A percentile compares a stretch with the other conserved stretches of the same genome.
Evolutionary conservation across 2,888 invertebrate genomes (phyloP).

Genomic region (Phortica magna): DNA sequence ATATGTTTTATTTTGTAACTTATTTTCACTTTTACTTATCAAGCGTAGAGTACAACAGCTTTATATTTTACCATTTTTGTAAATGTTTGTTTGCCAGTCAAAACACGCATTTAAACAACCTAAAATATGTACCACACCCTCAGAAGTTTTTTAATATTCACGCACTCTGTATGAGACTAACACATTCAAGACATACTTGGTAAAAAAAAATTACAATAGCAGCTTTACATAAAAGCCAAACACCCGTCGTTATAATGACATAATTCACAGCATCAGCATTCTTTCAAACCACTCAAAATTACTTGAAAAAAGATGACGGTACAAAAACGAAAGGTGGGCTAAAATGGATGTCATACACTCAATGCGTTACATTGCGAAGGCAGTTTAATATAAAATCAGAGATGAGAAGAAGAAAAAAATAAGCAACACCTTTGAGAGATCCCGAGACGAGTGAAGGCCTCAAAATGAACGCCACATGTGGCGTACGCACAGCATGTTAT

Average conservation of each 20-base stretch:
- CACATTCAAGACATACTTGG: too few species aligned
- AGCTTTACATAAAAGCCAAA: neutral
- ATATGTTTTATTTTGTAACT: too few species aligned
- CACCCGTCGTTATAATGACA: conserved; percentile 11
- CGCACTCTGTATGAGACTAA: too few species aligned
- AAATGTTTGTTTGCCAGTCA: too few species aligned
- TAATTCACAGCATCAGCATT: conserved; percentile 28
- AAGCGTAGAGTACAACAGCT: too few species aligned
- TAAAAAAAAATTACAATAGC: too few species aligned
- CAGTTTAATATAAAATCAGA: neutral
- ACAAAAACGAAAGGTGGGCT: neutral
- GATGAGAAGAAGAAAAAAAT: neutral
- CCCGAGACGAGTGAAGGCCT: neutral
- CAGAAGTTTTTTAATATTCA: too few species aligned
- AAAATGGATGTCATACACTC: neutral
- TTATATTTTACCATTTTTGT: too few species aligned
- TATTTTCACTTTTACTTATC: too few species aligned
- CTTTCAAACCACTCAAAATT: conserved; percentile 9
- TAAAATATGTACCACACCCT: too few species aligned
- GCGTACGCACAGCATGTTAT: conserved; percentile 3
- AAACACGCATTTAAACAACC: too few species aligned
- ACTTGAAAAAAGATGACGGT: neutral
- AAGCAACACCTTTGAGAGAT: neutral
- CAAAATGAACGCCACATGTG: conserved; percentile 20
- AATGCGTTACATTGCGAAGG: neutral